Base-by-base conservation (phyloP, 2,113 vertebrate species). In the Opisthocomus hoazin region DNA sequence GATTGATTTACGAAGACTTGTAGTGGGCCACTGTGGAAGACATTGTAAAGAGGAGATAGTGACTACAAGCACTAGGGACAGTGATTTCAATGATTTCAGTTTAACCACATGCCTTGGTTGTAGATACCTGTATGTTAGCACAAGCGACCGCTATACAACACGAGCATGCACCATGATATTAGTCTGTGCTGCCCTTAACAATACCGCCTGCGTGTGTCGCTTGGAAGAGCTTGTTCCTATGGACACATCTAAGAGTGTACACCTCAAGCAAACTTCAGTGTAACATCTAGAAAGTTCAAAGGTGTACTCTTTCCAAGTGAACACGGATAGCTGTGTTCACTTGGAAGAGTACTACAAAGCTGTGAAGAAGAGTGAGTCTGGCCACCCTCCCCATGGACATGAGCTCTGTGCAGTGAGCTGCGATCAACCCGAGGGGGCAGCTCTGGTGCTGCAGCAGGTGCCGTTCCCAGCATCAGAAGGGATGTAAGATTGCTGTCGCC, bases 371-470 rank as follows among this genome's bases (percentile, higher is more conserved):
- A 71, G 15, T 29, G 30, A 53, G 21, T 13, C 89, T 76, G 74
- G 20, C n/a, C 41, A 84, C 5, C 6, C 6, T 41, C 5, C 29
- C 12, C 41, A 24, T 0, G 1, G 41, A n/a, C 0, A 3, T 43
- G 12, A 65, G 8, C 43, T 54, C 60, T 30, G 53, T 3, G 1
- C 45, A 32, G 48, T 0, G 0, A 26, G 41, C 51, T 1, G 0
- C 5, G 41, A 29, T 14, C 82, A 70, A 0, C 30, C 15, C 19
- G 8, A 45, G 14, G 29, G 9, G 9, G 2, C 39, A 51, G 1
- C 0, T 34, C 45, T 51, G 36, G 14, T n/a, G 39, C 48, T 45
- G 32, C 46, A 58, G 46, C 76, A 83, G 36, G 30, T 1, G 2
- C 34, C 2, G 5, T 50, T 54, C 18, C 48, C 41, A 89, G 43